Evolutionary conservation across 2,888 invertebrate genomes (phyloP), one percentile per base, ranked within the genome.

Genomic region (Phalera bucephala): DNA sequence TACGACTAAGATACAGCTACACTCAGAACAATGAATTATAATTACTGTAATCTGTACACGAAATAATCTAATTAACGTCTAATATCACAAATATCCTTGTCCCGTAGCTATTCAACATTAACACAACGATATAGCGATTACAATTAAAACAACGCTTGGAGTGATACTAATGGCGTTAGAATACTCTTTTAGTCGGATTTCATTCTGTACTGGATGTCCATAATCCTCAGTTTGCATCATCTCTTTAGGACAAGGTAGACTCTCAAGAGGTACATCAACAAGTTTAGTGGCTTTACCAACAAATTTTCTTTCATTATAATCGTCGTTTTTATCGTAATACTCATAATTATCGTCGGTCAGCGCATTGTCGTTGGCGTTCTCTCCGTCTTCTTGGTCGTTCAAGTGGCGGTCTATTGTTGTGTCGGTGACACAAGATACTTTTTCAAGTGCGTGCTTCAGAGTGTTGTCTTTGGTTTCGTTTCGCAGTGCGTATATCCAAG

Each of bases 401-500:
- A 69, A 58, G 20, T 75, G 76, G 30, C 74, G 61, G 36, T 85
- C 84, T 25, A 63, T 67, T 3, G 58, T 54, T 0, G 74, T 57
- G 26, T 92, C 93, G 61, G 93, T 80, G 68, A 92, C 87, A 84
- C 95, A 96, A 40, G 93, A 93, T 66, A 95, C 87, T 73, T 94
- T 93, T 65, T 95, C 94, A 36, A 96, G 91, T 29, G 93, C 91
- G 60, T 92, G 91, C 61, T 90, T 92, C 56, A 95, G 88, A 52
- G 92, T 91, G 52, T 80, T 83, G 80, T 94, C 94, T 75, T 92
- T 92, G 46, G 95, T 95, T 67, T 94, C 94, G 81, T 94, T 93
- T 52, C 92, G 91, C 52, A 96, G 85, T 36, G 91, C 91, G 89
- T 94, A 94, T 76, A 96, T 92, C 96, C 96, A 96, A 31, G 93